Percentiles rank a stretch among this genome's conserved stretches.
These are phyloP conservation scores for Coptotermes formosanus DNA, from an alignment of 1,140 invertebrate species.

Conservation along the genomic window DNA sequence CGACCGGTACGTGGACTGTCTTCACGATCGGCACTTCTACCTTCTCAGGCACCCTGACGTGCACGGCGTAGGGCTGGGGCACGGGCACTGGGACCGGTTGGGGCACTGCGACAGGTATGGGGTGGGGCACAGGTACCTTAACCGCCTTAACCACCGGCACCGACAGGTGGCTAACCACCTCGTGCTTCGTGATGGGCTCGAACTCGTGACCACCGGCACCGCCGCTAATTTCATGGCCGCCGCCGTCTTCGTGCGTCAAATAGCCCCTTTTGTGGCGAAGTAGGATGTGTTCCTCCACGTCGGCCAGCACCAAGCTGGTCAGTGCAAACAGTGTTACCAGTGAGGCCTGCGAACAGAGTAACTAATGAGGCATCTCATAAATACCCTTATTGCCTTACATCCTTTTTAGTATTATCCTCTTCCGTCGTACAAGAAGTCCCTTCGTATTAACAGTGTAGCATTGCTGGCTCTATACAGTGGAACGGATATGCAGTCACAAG, in stretches of 20 bases:
- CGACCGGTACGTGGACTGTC: conserved; percentile 36
- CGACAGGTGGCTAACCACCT: conserved; percentile 37
- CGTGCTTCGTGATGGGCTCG: conserved; percentile 36
- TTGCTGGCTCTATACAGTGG: no score
- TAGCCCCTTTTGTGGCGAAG: neutral
- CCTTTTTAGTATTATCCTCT: no score
- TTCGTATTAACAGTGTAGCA: no score
- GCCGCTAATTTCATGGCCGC: neutral
- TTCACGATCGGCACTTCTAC: conserved; percentile 60
- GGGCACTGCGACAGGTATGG: conserved; percentile 38
- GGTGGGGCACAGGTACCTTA: conserved; percentile 38
- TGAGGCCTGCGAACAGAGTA: no score
- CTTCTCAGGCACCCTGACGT: conserved; percentile 50
- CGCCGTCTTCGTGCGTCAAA: neutral
- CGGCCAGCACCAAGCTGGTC: neutral
- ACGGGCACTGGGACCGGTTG: conserved; percentile 37
- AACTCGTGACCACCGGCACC: neutral
- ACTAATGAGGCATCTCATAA: no score
- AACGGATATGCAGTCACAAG: no score
- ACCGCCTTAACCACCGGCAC: conserved; percentile 38
- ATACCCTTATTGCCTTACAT: no score
- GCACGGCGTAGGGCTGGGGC: conserved; percentile 32
- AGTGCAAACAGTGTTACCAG: neutral
- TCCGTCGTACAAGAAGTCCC: no score
- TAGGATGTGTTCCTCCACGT: neutral